Conservation (phyloP, 2,797 vertebrate species). For the Anableps anableps region DNA sequence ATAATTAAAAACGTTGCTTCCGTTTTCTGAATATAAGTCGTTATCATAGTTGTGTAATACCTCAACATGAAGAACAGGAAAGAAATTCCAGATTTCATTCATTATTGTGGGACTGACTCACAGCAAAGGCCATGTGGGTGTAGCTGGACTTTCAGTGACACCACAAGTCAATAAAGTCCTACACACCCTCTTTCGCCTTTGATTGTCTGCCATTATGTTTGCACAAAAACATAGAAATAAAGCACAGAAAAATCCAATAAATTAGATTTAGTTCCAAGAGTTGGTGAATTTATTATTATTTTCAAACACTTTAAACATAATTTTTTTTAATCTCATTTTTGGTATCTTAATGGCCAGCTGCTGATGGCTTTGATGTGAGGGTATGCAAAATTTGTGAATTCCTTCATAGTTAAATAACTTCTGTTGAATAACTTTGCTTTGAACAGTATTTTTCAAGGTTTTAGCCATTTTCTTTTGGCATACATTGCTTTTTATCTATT, state of each 20-base stretch:
- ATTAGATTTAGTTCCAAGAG: background rate
- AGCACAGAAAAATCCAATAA: background rate
- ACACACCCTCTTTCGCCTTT: slow-evolving; percentile 41
- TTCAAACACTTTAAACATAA: background rate
- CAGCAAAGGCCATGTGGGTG: slow-evolving; percentile 38
- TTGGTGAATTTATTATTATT: too few relatives aligned
- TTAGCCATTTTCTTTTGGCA: background rate
- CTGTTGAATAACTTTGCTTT: background rate
- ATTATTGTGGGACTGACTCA: slow-evolving; percentile 29
- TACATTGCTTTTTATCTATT: background rate
- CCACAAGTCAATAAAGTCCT: slow-evolving; percentile 24
- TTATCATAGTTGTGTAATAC: slow-evolving; percentile 17
- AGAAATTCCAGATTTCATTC: slow-evolving; percentile 13
- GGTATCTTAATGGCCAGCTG: background rate
- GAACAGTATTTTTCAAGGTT: background rate
- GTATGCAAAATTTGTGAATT: background rate
- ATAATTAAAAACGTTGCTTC: background rate
- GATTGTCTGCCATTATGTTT: background rate
- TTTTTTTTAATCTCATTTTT: background rate
- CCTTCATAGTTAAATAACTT: background rate
- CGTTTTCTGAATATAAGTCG: background rate
- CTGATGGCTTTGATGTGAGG: background rate
- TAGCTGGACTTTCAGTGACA: slow-evolving; percentile 44
- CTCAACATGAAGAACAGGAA: background rate
- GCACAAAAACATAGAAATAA: background rate